These are phyloP conservation scores for Orius laevigatus DNA, from an alignment of 1,140 invertebrate species.

Conservation along the genomic window DNA sequence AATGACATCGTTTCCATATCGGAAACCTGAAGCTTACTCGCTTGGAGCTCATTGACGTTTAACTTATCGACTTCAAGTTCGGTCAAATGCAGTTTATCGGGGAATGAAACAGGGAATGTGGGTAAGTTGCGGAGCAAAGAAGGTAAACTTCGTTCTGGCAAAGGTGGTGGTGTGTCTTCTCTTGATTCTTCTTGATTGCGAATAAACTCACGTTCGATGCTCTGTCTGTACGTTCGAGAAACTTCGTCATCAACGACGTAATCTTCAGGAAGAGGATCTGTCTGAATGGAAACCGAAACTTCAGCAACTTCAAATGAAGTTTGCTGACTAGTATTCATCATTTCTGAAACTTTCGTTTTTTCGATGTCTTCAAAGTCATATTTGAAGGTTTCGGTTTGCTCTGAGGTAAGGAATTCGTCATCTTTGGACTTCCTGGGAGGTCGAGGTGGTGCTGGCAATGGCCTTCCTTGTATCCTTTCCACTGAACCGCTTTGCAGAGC, in stretches of 20 bases:
- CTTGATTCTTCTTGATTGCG: constrained; percentile 10
- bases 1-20: constrained; percentile 57
- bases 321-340: constrained; percentile 8
- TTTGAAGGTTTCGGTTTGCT: neutral
- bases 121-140: constrained; percentile 7
- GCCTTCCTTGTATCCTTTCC: constrained; percentile 61
- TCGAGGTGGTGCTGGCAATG: constrained; percentile 61
- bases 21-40: constrained; percentile 57
- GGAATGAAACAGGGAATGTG: constrained; percentile 15
- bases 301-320: constrained; percentile 28
- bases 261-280: constrained; percentile 61
- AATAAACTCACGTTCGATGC: constrained; percentile 10
- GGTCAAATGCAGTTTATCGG: constrained; percentile 41
- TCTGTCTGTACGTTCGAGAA: neutral
- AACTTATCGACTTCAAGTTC: constrained; percentile 59
- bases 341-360: constrained; percentile 3
- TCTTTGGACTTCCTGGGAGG: constrained; percentile 42
- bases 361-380: neutral
- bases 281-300: constrained; percentile 60
- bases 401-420: constrained; percentile 6
- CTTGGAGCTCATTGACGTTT: constrained; percentile 55
- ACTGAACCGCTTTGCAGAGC: constrained; percentile 50
- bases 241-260: constrained; percentile 41
- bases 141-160: neutral
- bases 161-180: constrained; percentile 7